Evolutionary conservation across 2,113 vertebrate species (phyloP).

Genomic region (Dicrurus megarhynchus): DNA sequence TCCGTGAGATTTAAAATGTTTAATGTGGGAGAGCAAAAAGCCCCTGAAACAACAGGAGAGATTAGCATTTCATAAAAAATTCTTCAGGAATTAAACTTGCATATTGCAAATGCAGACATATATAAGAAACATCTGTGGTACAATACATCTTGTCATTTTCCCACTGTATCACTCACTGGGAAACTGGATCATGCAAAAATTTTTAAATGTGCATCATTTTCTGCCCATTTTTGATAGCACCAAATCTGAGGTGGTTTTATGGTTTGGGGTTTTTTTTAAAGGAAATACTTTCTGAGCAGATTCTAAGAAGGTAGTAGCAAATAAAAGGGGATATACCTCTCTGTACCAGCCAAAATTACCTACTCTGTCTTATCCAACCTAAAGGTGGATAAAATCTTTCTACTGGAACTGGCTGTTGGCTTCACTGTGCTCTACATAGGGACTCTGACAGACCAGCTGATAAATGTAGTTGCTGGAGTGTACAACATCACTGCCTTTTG

Average conservation of each 20-base stretch:
- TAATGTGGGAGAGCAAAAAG: background rate
- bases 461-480: background rate
- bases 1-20: background rate
- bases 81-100: background rate
- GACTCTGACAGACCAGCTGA: background rate
- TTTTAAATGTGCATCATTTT: background rate
- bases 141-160: background rate
- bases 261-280: background rate
- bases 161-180: background rate
- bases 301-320: background rate
- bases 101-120: background rate
- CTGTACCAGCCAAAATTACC: background rate
- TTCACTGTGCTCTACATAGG: fast-evolving
- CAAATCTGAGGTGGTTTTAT: background rate
- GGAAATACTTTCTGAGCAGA: background rate
- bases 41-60: background rate
- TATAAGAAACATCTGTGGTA: background rate
- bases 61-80: background rate
- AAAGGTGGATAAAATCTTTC: background rate
- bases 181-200: background rate
- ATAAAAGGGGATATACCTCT: background rate
- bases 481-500: background rate
- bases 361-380: background rate
- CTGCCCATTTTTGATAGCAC: background rate
- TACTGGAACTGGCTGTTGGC: background rate